Evolutionary conservation across 2,888 invertebrate genomes (phyloP), one percentile per base, ranked within the genome.

Genomic region (Aquatica leii): DNA sequence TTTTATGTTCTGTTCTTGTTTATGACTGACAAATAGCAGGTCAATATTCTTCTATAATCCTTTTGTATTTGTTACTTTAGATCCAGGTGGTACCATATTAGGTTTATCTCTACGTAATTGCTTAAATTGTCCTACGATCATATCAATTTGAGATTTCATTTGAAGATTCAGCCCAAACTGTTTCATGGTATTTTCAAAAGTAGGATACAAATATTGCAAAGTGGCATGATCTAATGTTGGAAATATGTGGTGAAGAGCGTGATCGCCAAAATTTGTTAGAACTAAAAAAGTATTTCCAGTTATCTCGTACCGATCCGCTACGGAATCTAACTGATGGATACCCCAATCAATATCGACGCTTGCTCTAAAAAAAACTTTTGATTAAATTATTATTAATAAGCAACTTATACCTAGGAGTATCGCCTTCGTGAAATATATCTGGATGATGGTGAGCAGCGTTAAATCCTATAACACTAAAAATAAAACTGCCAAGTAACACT

Each of bases 401-500:
- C 9, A 37, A 4, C 14, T 14, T 5, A 43, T 80, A 88, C 88
- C 85, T 84, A 34, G 86, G 84, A 59, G 86, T 80, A 77, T 93
- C 93, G 0, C 92, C 92, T 71, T 91, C 91, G 75, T 92, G 92
- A 72, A 89, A 89, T 62, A 91, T 89, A 21, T 86, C 86, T 1
- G 92, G 91, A 77, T 92, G 90, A 75, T 92, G 92, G 81, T 93
- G 92, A 1, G 88, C 91, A 0, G 90, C 91, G 74, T 87, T 91
- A 0, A 90, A 74, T 1, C 88, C 91, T 58, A 91, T 86, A 1
- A 85, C 70, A 12, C 80, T 82, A 74, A 92, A 90, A 0, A 85
- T 65, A 48, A 88, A 84, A 69, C 91, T 89, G 1, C 83, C 83
- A 0, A 85, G 76, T 17, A 85, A 73, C 14, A 86, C 76, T 17